phyloP scores from a whole-genome alignment of 2,888 invertebrate genomes.

The Amphipyra tragopoginis region DNA sequence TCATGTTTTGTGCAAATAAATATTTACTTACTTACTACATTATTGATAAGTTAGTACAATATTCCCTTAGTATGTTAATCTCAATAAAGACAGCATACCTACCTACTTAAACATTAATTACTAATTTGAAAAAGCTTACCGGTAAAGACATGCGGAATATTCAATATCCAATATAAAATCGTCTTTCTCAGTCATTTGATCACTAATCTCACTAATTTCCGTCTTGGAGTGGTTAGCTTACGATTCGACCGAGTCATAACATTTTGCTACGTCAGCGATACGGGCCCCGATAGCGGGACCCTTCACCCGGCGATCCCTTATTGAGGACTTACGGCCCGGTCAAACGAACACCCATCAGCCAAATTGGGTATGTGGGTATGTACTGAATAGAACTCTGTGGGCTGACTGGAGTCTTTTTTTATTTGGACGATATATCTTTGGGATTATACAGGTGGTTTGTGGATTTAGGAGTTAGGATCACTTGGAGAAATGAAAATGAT shows the following conservation, averaged over 20 bases:
- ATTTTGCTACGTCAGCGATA: slow-evolving; percentile 44
- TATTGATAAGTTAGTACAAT: too few relatives aligned
- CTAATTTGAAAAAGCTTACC: background rate
- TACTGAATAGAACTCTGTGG: slow-evolving; percentile 30
- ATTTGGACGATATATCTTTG: slow-evolving; percentile 7
- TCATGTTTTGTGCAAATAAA: too few relatives aligned
- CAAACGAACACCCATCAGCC: slow-evolving; percentile 43
- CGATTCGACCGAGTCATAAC: slow-evolving; percentile 33
- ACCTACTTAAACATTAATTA: too few relatives aligned
- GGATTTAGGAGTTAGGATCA: background rate
- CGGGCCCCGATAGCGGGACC: slow-evolving; percentile 34
- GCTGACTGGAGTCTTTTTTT: slow-evolving; percentile 9
- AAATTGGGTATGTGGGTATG: slow-evolving; percentile 52
- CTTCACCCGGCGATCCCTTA: slow-evolving; percentile 34
- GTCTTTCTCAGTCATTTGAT: slow-evolving; percentile 26
- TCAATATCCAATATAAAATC: slow-evolving; percentile 13
- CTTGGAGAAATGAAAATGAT: background rate
- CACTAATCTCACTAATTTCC: slow-evolving; percentile 41
- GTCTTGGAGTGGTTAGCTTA: slow-evolving; percentile 32
- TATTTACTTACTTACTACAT: too few relatives aligned
- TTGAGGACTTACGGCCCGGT: slow-evolving; percentile 44
- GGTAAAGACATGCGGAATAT: background rate
- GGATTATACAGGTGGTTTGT: slow-evolving; percentile 27
- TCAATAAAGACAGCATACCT: too few relatives aligned
- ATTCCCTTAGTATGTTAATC: too few relatives aligned